phyloP scores from a whole-genome alignment of 2,113 vertebrate species.

The Morone chrysops region DNA sequence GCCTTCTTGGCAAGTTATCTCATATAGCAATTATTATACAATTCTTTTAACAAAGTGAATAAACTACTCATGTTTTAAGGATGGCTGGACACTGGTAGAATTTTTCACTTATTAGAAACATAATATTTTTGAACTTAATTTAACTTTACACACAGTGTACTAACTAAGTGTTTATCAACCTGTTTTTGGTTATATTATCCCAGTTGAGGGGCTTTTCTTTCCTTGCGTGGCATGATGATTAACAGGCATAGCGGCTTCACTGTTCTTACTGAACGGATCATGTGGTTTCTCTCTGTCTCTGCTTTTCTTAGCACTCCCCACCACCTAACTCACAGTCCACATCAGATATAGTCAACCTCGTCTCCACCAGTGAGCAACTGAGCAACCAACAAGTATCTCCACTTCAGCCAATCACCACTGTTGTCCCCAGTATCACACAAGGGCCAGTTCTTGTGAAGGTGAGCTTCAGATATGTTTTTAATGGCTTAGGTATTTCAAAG shows the following conservation, averaged over 20 bases:
- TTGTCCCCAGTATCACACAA: conserved; percentile 79
- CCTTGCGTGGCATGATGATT: conserved; percentile 39
- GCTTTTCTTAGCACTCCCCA: conserved; percentile 84
- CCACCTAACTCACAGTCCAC: conserved; percentile 74
- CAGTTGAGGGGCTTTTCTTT: conserved; percentile 14
- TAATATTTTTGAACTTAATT: neutral
- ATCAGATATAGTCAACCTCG: conserved; percentile 87
- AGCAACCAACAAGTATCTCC: conserved; percentile 70
- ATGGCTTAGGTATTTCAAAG: neutral
- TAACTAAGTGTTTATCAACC: conserved; percentile 18
- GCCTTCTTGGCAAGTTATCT: neutral
- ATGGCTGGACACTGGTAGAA: neutral
- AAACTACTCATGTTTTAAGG: neutral
- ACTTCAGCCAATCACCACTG: conserved; percentile 74
- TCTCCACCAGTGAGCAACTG: conserved; percentile 74
- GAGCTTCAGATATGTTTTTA: conserved; percentile 28
- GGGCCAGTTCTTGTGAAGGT: conserved; percentile 93
- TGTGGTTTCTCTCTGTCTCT: conserved; percentile 49
- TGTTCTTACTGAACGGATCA: conserved; percentile 30
- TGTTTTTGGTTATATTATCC: conserved; percentile 34
- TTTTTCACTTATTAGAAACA: neutral
- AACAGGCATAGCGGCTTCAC: conserved; percentile 29
- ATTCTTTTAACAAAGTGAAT: neutral
- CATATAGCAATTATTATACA: neutral
- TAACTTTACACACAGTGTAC: neutral